Evolutionary conservation across 2,888 invertebrate species (phyloP), one percentile per base, ranked within the genome.

Genomic region (Erebia aethiops): DNA sequence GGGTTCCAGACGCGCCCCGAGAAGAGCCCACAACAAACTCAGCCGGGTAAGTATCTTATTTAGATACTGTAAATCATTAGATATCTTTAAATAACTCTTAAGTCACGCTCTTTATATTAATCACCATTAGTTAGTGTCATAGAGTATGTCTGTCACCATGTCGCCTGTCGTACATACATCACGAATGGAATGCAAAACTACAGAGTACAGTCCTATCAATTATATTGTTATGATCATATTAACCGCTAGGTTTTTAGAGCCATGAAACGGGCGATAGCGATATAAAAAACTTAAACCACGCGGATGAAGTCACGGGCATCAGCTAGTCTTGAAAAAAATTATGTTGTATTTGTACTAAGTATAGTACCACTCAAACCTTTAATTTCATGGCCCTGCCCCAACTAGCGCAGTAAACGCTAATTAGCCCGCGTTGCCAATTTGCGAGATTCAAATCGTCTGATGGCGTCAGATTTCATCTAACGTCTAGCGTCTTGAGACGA

Each of bases 391-490:
- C 88, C 80, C 75, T 73, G 79, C 77, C 76, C 78, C 69, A 78
- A 80, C 76, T 82, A 81, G 81, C 82, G 81, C 81, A 81, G 86
- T 85, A 83, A 86, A 84, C 89, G 84, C 86, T 91, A 91, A 91
- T 91, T 91, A 89, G 85, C 82, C 81, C 82, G 82, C 84, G 83
- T 83, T 82, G 82, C 84, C 88, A 90, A 90, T 90, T 91, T 88
- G 88, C 82, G 81, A 81, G 82, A 81, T 82, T 84, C 86, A 86
- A 88, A 87, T 87, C 87, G 88, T 86, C 84, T 81, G n/a, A n/a
- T n/a, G 80, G 82, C 74, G 69, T 65, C 62, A 61, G 58, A 74
- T 43, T 56, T 43, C 66, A 56, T 18, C 52, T 64, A 26, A 35
- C 62, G 49, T 49, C 64, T 64, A 41, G 41, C 52, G 11, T 54